A percentile compares a stretch with the other conserved stretches of the same genome.
phyloP scores from a whole-genome alignment of 2,888 invertebrate species.

The Iphiclides podalirius region DNA sequence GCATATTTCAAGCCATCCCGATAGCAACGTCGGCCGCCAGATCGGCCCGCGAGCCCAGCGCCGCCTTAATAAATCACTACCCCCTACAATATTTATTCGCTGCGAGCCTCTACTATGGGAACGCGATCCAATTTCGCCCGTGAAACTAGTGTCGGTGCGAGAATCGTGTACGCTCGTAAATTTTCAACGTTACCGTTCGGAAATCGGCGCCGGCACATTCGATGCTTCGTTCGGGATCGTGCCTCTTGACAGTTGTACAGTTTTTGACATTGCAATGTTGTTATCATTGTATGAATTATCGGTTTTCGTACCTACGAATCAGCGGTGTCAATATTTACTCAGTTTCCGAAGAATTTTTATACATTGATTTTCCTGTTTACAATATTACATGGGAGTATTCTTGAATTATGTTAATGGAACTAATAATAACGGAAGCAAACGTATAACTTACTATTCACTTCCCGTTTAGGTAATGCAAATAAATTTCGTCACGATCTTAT shows the following conservation, averaged over 20 bases:
- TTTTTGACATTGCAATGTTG: background rate
- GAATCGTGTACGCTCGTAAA: constrained; percentile 16
- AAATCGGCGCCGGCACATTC: background rate
- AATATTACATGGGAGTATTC: too few relatives aligned
- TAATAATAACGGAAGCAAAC: too few relatives aligned
- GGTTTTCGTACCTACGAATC: too few relatives aligned
- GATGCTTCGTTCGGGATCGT: too few relatives aligned
- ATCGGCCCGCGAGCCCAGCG: constrained; percentile 60
- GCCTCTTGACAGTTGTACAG: background rate
- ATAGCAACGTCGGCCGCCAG: constrained; percentile 69
- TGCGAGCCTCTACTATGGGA: constrained; percentile 56
- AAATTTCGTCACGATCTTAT: too few relatives aligned
- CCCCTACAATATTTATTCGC: constrained; percentile 77
- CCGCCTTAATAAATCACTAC: constrained; percentile 72
- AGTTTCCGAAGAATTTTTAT: too few relatives aligned
- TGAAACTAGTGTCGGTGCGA: constrained; percentile 21
- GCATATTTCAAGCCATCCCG: constrained; percentile 77
- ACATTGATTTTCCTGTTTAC: too few relatives aligned
- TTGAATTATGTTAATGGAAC: too few relatives aligned
- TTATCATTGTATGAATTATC: too few relatives aligned
- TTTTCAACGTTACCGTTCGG: constrained; percentile 1
- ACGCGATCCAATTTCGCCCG: constrained; percentile 39
- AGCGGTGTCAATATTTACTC: too few relatives aligned
- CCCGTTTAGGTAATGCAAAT: too few relatives aligned
- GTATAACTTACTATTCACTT: too few relatives aligned